phyloP scores from a whole-genome alignment of 1,140 invertebrate species.

The Pseudomyrmex pallidus region DNA sequence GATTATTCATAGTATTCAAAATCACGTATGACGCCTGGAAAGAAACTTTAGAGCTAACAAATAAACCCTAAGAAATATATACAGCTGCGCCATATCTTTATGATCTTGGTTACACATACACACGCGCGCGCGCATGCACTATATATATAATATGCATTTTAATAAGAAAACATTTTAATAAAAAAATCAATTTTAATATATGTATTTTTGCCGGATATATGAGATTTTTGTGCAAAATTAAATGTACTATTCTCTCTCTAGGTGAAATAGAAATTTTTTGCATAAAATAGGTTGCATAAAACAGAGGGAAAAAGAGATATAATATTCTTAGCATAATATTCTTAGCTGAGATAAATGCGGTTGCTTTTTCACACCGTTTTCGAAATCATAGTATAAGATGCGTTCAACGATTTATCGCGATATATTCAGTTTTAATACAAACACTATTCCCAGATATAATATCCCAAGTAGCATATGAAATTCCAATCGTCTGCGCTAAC shows the following conservation, averaged over 20 bases:
- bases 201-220: slow-evolving; percentile 8
- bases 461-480: too few relatives aligned
- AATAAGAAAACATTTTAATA: slow-evolving; percentile 39
- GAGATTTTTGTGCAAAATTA: slow-evolving; percentile 33
- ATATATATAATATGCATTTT: background rate
- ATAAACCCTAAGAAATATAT: slow-evolving; percentile 20
- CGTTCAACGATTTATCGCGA: too few relatives aligned
- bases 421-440: too few relatives aligned
- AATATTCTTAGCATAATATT: too few relatives aligned
- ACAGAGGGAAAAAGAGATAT: background rate
- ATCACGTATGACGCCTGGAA: slow-evolving; percentile 26
- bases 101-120: background rate
- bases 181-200: too few relatives aligned
- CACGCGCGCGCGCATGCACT: too few relatives aligned
- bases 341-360: too few relatives aligned
- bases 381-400: too few relatives aligned
- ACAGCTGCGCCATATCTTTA: background rate
- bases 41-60: slow-evolving; percentile 20
- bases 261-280: background rate
- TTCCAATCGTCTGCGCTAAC: too few relatives aligned
- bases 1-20: background rate
- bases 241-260: slow-evolving; percentile 8
- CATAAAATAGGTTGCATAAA: slow-evolving; percentile 27
- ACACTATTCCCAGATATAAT: too few relatives aligned
- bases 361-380: too few relatives aligned